A percentile compares a stretch with the other conserved stretches of the same genome.
These are phyloP conservation scores for Elephas maximus DNA, from an alignment of 2,113 vertebrate genomes.

Conservation along the genomic window DNA sequence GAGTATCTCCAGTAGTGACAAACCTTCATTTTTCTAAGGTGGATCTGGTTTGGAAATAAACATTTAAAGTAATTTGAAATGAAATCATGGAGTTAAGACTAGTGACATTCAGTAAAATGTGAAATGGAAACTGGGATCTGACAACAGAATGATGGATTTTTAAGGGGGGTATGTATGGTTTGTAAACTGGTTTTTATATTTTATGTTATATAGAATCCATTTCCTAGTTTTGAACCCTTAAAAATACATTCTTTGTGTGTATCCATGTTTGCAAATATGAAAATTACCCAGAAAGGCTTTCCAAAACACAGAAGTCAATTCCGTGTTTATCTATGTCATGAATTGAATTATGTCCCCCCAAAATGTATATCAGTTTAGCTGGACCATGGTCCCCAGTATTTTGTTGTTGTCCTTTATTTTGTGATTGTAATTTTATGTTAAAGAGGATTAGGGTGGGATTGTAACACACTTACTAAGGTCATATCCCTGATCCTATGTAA, in stretches of 20 bases:
- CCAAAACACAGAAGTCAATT: not conserved
- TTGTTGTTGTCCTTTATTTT: too few relatives aligned
- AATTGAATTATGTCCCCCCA: too few relatives aligned
- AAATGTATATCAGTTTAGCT: too few relatives aligned
- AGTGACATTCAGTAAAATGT: not conserved
- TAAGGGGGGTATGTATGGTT: not conserved
- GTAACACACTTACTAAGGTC: too few relatives aligned
- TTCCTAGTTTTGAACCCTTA: not conserved
- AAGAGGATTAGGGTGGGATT: too few relatives aligned
- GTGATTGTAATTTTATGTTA: too few relatives aligned
- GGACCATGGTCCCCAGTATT: too few relatives aligned
- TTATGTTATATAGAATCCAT: not conserved
- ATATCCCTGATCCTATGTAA: too few relatives aligned
- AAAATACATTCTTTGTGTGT: not conserved
- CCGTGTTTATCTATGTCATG: too few relatives aligned
- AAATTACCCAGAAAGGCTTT: not conserved
- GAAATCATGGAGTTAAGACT: not conserved
- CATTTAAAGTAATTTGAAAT: not conserved
- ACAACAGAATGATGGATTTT: not conserved
- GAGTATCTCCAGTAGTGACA: not conserved
- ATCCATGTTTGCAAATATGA: not conserved
- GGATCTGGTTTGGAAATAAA: not conserved
- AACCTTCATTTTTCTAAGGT: not conserved
- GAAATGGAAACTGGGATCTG: not conserved
- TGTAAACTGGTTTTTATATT: not conserved